Base-by-base conservation (phyloP, 2,113 vertebrate species). In the Antechinus flavipes region DNA sequence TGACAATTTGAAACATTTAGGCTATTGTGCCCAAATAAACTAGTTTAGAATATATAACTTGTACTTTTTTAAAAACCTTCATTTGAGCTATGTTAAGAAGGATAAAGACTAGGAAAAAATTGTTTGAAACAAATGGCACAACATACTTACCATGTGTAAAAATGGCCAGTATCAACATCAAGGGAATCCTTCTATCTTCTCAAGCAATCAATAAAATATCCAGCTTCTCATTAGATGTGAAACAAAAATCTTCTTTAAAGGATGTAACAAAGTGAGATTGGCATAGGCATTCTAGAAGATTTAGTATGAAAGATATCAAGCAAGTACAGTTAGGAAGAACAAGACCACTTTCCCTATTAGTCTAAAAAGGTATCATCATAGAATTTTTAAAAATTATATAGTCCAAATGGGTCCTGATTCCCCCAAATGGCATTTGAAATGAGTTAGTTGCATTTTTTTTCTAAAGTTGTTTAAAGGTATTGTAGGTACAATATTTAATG, bases 61-160 rank as follows among this genome's bases (percentile, higher is more conserved):
- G 25, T 53, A n/a, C 42, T 42, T 42, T 55, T 23, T 52, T 68
- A 35, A 76, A n/a, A 42, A 91, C 1, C 92, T 93, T 96, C 47
- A 54, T 26, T 92, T 93, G 19, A 90, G 3, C 42, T 30, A 91
- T 84, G 8, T 90, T 46, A 91, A 2, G 54, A 42, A 92, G 55
- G 93, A 76, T 93, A 91, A 89, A 94, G 95, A 42, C 54, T 49
- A 84, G 91, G 91, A 47, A 54, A 54, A 84, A 35, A 52, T 35
- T 42, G 35, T 49, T 27, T 91, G 89, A 35, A 9, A 5, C 46
- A 94, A 94, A 91, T 3, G 52, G 16, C 91, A 91, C 50, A 52
- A 5, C 53, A 95, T 24, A 52, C 42, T 58, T 94, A 10, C 27
- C 93, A 89, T 54, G 90, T 54, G 46, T 89, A 46, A 35, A 42